phyloP scores from a whole-genome alignment of 2,888 invertebrate genomes.

The Holacanthella duospinosa region DNA sequence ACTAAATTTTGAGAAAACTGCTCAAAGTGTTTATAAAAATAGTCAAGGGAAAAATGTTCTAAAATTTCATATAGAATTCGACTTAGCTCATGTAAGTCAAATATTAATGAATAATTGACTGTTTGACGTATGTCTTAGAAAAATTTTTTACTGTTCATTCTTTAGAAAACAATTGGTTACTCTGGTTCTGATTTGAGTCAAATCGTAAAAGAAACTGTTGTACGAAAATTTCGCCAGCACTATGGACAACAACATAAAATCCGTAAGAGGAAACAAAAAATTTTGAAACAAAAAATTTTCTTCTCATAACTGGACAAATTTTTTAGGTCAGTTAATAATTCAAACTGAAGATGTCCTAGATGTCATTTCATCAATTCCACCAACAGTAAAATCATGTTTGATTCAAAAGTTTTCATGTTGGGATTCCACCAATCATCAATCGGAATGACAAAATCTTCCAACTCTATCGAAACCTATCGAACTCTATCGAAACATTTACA shows the following conservation, averaged over 20 bases:
- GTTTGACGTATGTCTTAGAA: background rate
- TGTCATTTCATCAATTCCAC: constrained; percentile 20
- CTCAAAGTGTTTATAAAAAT: constrained; percentile 41
- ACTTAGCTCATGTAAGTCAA: constrained; percentile 21
- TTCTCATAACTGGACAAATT: no score
- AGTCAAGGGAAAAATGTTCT: constrained; percentile 23
- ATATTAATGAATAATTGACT: background rate
- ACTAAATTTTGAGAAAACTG: constrained; percentile 40
- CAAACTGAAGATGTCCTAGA: constrained; percentile 24
- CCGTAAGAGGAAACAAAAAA: no score
- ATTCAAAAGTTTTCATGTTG: constrained; percentile 24
- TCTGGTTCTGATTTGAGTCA: constrained; percentile 80
- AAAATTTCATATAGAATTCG: constrained; percentile 24
- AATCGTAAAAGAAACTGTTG: constrained; percentile 78
- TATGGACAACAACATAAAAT: constrained; percentile 17
- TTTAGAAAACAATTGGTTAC: constrained; percentile 58
- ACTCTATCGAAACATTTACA: background rate
- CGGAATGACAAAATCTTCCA: background rate
- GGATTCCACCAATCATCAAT: constrained; percentile 10
- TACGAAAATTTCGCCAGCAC: constrained; percentile 41
- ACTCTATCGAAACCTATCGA: background rate
- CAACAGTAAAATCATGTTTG: constrained; percentile 27
- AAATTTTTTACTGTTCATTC: constrained; percentile 9
- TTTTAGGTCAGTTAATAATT: constrained; percentile 25
- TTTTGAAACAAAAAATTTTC: no score